phyloP scores from a whole-genome alignment of 2,797 vertebrate genomes.

The Diplodus puntazzo region DNA sequence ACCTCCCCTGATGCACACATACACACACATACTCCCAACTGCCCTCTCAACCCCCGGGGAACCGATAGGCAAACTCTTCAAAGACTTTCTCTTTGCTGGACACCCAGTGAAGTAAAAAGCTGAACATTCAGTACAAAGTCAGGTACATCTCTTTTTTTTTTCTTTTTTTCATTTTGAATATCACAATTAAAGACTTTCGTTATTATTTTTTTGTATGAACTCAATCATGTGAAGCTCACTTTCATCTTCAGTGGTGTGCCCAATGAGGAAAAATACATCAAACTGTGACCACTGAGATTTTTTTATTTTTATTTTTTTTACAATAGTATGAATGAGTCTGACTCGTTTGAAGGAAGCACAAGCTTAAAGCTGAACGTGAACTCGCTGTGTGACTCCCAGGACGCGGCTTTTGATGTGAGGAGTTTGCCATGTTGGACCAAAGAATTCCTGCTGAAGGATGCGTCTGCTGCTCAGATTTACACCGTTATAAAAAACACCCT shows the following conservation, averaged over 20 bases:
- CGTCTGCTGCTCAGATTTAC: conserved; percentile 48
- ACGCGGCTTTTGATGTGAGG: conserved; percentile 24
- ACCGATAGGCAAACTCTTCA: conserved; percentile 78
- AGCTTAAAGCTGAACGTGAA: conserved; percentile 9
- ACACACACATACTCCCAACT: conserved; percentile 3
- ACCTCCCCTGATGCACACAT: conserved; percentile 8
- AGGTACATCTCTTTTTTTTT: conserved; percentile 33
- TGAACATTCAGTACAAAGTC: conserved; percentile 60
- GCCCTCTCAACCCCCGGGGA: conserved; percentile 73
- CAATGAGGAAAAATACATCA: background rate
- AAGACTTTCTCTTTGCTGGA: conserved; percentile 67
- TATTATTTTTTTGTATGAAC: conserved; percentile 50
- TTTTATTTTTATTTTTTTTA: conserved; percentile 7
- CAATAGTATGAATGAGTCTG: conserved; percentile 18
- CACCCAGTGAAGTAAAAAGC: conserved; percentile 39
- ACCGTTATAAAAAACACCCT: conserved; percentile 11
- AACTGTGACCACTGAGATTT: conserved; percentile 44
- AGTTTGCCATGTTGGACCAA: conserved; percentile 66
- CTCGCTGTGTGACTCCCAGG: conserved; percentile 13
- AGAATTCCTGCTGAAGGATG: conserved; percentile 46
- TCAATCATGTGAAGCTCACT: conserved; percentile 31
- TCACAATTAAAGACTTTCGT: conserved; percentile 27
- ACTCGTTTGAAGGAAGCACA: conserved; percentile 11
- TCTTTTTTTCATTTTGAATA: conserved; percentile 24
- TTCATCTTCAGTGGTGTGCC: conserved; percentile 30